phyloP scores from a whole-genome alignment of 2,888 invertebrate species.

The Homarus gammarus region DNA sequence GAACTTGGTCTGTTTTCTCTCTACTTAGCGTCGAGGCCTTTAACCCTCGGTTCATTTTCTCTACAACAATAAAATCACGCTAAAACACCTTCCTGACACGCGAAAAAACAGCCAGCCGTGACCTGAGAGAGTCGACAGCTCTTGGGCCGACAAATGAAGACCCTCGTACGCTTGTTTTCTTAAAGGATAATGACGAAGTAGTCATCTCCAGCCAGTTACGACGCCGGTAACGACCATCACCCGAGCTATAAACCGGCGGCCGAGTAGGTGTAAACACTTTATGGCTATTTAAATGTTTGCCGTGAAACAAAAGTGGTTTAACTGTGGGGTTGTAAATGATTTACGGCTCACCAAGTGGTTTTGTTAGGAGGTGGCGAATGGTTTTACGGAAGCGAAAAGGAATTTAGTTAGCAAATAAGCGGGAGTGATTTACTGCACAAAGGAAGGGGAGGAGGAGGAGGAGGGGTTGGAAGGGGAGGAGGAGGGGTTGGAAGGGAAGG shows the following conservation, averaged over 20 bases:
- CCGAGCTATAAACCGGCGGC: conserved; percentile 54
- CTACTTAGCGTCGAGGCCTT: too few species aligned
- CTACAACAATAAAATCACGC: too few species aligned
- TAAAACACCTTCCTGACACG: too few species aligned
- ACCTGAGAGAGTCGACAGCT: neutral
- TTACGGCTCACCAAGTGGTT: conserved; percentile 32
- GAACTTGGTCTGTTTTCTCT: too few species aligned
- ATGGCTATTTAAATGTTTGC: conserved; percentile 69
- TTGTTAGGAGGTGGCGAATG: conserved; percentile 36
- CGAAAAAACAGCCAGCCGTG: too few species aligned
- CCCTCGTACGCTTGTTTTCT: conserved; percentile 57
- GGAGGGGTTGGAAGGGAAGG: neutral
- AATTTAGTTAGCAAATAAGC: conserved; percentile 24
- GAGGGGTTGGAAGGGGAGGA: neutral
- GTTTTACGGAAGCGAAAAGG: conserved; percentile 44
- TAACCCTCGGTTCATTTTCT: too few species aligned
- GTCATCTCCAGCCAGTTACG: conserved; percentile 62
- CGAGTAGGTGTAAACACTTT: conserved; percentile 60
- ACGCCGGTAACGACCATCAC: conserved; percentile 58
- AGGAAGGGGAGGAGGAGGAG: conserved; percentile 9
- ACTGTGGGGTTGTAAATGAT: conserved; percentile 43
- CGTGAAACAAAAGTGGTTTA: conserved; percentile 60
- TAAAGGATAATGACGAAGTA: conserved; percentile 65
- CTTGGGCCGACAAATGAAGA: neutral
- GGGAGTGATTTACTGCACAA: conserved; percentile 13